Evolutionary conservation across 2,113 vertebrate species (phyloP).

Genomic region (Delphinus delphis): DNA sequence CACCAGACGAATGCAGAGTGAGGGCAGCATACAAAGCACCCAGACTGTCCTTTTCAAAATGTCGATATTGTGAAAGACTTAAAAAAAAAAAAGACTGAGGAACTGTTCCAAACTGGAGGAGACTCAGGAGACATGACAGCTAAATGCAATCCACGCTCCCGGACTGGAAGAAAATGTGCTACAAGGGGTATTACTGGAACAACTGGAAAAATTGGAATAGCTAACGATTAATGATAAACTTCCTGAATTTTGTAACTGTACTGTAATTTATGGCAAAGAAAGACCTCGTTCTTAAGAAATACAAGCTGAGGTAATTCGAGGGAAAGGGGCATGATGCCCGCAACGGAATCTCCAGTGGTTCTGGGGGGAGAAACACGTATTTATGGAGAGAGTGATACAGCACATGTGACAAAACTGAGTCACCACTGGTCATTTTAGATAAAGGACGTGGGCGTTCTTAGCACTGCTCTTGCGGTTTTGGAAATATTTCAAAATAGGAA

Average conservation of each 20-base stretch:
- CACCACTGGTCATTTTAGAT: not conserved
- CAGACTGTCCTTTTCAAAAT: not conserved
- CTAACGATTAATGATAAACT: not conserved
- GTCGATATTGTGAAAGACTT: not conserved
- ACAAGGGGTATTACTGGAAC: fast-evolving
- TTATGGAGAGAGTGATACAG: fast-evolving
- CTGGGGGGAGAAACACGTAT: fast-evolving
- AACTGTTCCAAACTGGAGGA: not conserved
- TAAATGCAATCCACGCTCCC: fast-evolving
- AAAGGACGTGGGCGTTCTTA: not conserved
- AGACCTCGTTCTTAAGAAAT: not conserved
- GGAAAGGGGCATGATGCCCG: not conserved
- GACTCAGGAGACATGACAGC: not conserved
- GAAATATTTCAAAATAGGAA: not conserved
- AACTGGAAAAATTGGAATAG: not conserved
- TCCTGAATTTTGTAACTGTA: not conserved
- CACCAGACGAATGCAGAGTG: not conserved
- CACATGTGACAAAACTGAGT: not conserved
- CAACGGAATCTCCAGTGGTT: not conserved
- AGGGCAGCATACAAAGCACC: not conserved
- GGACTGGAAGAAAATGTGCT: fast-evolving
- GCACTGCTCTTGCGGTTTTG: not conserved
- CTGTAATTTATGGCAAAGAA: not conserved
- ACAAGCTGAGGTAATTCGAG: fast-evolving
- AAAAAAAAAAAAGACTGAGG: not conserved